Evolutionary conservation across 2,113 vertebrate genomes (phyloP).

Genomic region (Oncorhynchus mykiss): DNA sequence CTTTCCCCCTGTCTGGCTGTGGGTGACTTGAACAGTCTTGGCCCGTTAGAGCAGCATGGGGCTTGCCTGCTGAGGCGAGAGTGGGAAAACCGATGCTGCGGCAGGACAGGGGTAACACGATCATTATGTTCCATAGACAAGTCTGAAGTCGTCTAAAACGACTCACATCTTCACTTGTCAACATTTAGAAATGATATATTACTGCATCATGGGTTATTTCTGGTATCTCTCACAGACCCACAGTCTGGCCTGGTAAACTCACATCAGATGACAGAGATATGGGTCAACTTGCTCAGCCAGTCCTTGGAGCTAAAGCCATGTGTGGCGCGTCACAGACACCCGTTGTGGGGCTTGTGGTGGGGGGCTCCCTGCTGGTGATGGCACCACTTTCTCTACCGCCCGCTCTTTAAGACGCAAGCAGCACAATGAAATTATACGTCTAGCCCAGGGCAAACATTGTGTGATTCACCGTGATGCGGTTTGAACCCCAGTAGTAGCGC

Average conservation of each 20-base stretch:
- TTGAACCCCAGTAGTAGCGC: conserved; percentile 21
- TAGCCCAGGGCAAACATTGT: conserved; percentile 41
- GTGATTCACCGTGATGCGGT: conserved; percentile 36
- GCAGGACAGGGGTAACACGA: conserved; percentile 22
- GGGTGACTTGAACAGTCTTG: conserved; percentile 10
- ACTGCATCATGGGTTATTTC: conserved; percentile 11
- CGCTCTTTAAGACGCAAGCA: conserved; percentile 23
- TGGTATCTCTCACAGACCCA: conserved; percentile 37
- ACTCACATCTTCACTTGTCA: conserved; percentile 18
- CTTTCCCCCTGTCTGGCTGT: conserved; percentile 4
- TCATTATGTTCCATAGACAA: conserved; percentile 21
- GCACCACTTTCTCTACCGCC: conserved; percentile 38
- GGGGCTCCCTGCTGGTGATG: conserved; percentile 32
- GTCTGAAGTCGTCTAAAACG: conserved; percentile 13
- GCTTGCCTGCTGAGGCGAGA: conserved; percentile 31
- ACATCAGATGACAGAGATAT: conserved; percentile 40
- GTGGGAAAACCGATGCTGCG: conserved; percentile 43
- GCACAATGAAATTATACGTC: conserved; percentile 53
- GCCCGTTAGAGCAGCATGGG: conserved; percentile 25
- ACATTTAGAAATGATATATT: conserved; percentile 21
- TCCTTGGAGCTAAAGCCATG: conserved; percentile 20
- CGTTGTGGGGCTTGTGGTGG: conserved; percentile 2
- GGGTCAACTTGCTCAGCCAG: conserved; percentile 26
- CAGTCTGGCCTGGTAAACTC: conserved; percentile 47
- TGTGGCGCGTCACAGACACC: conserved; percentile 6